Evolutionary conservation across 2,888 invertebrate genomes (phyloP).

Genomic region (Tetrapedia diversipes): DNA sequence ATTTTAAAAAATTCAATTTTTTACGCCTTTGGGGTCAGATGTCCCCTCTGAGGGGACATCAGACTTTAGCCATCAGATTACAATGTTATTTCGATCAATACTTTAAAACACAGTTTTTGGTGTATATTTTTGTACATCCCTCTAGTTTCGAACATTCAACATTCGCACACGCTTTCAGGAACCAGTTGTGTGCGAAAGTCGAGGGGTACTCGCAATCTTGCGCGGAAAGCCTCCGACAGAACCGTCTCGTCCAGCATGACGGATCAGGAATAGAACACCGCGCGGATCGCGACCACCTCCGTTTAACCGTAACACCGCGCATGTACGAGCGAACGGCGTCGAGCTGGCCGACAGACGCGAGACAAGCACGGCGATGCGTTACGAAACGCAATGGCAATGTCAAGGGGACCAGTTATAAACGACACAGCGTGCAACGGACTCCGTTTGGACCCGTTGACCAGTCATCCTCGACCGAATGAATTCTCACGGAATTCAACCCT

Average conservation of each 20-base stretch:
- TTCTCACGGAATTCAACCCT: too few relatives aligned
- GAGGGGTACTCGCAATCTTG: slow-evolving; percentile 32
- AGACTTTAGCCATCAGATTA: too few relatives aligned
- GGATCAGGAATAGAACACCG: slow-evolving; percentile 60
- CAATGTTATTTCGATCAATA: too few relatives aligned
- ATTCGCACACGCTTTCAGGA: too few relatives aligned
- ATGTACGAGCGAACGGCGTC: slow-evolving; percentile 46
- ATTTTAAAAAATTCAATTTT: too few relatives aligned
- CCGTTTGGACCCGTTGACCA: slow-evolving; percentile 14
- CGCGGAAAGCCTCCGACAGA: slow-evolving; percentile 55
- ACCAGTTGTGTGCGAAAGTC: too few relatives aligned
- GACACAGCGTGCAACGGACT: slow-evolving; percentile 15
- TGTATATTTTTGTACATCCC: too few relatives aligned
- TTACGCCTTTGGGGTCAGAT: too few relatives aligned
- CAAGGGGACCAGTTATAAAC: slow-evolving; percentile 59
- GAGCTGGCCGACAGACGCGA: slow-evolving; percentile 36
- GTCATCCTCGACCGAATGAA: not conserved
- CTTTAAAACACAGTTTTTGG: too few relatives aligned
- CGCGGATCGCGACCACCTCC: slow-evolving; percentile 37
- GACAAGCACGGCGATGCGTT: slow-evolving; percentile 43
- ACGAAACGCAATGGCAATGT: slow-evolving; percentile 61
- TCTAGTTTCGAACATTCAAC: too few relatives aligned
- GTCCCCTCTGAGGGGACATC: too few relatives aligned
- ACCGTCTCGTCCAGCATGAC: slow-evolving; percentile 53
- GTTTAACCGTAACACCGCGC: slow-evolving; percentile 42